phyloP scores from a whole-genome alignment of 2,113 vertebrate genomes.

The Ictalurus furcatus region DNA sequence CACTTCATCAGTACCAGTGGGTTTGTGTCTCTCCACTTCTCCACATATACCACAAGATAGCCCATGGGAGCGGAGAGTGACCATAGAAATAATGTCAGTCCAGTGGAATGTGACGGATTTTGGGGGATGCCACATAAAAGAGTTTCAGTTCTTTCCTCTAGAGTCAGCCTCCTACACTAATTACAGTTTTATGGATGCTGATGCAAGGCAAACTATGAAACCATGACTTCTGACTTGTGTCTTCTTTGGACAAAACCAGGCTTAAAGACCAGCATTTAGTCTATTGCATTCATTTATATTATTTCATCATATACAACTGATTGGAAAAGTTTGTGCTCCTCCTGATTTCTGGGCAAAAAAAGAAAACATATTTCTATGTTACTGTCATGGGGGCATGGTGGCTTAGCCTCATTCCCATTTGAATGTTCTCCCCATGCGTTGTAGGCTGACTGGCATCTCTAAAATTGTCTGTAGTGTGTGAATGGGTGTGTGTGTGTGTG shows the following conservation, averaged over 20 bases:
- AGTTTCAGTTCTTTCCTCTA: constrained; percentile 41
- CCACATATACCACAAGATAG: constrained; percentile 50
- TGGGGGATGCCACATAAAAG: constrained; percentile 69
- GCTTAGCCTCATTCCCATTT: neutral
- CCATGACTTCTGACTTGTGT: constrained; percentile 11
- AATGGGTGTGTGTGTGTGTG: too few species aligned
- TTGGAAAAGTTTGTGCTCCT: neutral
- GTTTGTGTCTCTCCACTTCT: constrained; percentile 48
- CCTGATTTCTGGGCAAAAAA: neutral
- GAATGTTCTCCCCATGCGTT: too few species aligned
- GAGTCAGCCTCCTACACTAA: constrained; percentile 49
- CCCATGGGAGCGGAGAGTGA: constrained; percentile 27
- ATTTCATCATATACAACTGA: neutral
- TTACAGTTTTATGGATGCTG: constrained; percentile 52
- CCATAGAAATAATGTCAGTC: constrained; percentile 65
- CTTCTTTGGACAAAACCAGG: neutral
- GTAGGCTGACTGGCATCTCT: too few species aligned
- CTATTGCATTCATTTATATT: neutral
- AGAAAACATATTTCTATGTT: neutral
- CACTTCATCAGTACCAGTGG: neutral
- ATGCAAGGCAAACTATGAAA: constrained; percentile 38
- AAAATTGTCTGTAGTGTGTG: too few species aligned
- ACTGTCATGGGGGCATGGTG: too few species aligned
- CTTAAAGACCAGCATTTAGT: neutral
- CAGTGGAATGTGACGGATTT: constrained; percentile 60